Conservation (phyloP, 64 coral and sea anemone species). For the Actinia equina region DNA sequence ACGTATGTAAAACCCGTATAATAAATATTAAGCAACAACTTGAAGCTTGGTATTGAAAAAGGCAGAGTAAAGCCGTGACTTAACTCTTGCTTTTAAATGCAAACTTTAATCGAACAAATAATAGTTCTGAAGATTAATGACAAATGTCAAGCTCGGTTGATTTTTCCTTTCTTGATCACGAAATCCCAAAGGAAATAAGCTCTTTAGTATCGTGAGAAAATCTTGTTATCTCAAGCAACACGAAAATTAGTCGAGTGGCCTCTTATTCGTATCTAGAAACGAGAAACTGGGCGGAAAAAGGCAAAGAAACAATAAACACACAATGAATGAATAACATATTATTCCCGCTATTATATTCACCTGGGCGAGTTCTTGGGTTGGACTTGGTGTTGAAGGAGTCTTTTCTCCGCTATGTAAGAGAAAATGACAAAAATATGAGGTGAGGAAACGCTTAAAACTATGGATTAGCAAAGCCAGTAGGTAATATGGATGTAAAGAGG, state of each 20-base stretch:
- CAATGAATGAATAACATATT: background rate
- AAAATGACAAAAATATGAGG: background rate
- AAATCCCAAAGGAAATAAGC: background rate
- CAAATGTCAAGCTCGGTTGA: background rate
- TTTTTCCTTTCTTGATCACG: background rate
- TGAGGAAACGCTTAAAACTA: background rate
- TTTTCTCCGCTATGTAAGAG: slow-evolving; percentile 31
- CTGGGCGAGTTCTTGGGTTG: slow-evolving; percentile 10
- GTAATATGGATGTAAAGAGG: background rate
- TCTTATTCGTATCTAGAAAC: background rate
- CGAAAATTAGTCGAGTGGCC: background rate
- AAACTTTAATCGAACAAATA: background rate
- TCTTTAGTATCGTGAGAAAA: background rate
- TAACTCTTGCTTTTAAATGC: background rate
- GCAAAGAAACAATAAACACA: background rate
- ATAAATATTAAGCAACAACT: background rate
- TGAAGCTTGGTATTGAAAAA: background rate
- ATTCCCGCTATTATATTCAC: slow-evolving; percentile 2
- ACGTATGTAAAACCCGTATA: background rate
- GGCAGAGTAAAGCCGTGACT: background rate
- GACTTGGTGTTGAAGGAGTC: slow-evolving; percentile 23
- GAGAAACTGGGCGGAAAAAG: background rate
- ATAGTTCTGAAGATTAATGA: background rate
- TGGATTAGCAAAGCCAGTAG: background rate
- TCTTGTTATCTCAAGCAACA: background rate